A percentile compares a stretch with the other conserved stretches of the same genome.
Conservation (phyloP, 1,140 invertebrate species). For the Rhagoletis pomonella region DNA sequence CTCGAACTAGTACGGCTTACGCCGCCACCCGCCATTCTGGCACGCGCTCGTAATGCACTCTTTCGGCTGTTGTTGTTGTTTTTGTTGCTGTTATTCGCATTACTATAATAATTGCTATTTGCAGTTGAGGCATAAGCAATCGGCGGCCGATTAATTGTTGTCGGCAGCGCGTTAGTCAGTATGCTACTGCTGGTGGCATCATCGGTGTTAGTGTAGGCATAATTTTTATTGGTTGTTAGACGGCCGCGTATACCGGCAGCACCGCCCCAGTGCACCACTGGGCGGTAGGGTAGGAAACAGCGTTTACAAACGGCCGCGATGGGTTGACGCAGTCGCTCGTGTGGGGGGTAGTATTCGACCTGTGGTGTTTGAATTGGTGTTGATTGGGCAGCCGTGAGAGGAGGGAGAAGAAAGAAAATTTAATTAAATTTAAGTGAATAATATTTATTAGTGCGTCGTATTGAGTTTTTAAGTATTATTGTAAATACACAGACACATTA, state of each 20-base stretch:
- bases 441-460: neutral
- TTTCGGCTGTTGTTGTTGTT: neutral
- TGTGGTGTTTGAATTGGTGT: conserved; percentile 53
- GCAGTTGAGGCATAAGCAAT: conserved; percentile 52
- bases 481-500: neutral
- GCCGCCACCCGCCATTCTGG: neutral
- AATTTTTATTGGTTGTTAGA: conserved; percentile 58
- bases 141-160: conserved; percentile 55
- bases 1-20: neutral
- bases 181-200: conserved; percentile 60
- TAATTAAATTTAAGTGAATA: neutral
- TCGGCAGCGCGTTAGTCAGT: conserved; percentile 64
- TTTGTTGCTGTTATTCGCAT: neutral
- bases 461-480: neutral
- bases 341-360: conserved; percentile 74
- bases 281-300: conserved; percentile 70
- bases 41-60: neutral
- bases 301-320: conserved; percentile 74
- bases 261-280: conserved; percentile 71
- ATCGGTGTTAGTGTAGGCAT: conserved; percentile 20
- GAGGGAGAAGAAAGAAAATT: conserved; percentile 19
- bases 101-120: neutral
- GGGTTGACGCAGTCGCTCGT: conserved; percentile 74
- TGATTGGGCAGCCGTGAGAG: neutral
- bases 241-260: conserved; percentile 71